These are phyloP conservation scores for Sebastes jordani DNA, from an alignment of 2,797 vertebrate species.

Conservation along the genomic window DNA sequence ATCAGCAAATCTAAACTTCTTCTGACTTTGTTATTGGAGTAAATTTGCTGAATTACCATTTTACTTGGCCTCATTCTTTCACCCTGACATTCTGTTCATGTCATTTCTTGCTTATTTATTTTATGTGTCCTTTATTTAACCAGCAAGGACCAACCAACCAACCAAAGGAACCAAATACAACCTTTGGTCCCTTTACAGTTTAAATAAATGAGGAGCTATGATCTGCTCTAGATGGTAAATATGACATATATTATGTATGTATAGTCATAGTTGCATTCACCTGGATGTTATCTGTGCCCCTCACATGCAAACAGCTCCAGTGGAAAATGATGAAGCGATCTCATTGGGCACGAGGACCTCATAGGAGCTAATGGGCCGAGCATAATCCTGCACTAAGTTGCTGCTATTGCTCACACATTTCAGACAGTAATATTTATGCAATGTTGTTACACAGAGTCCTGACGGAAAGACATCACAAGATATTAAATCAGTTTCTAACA, in stretches of 20 bases:
- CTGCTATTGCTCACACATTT: conserved; percentile 2
- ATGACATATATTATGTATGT: background rate
- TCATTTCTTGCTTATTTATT: background rate
- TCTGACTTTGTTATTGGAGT: background rate
- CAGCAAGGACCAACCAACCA: background rate
- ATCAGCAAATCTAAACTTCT: background rate
- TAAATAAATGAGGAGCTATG: background rate
- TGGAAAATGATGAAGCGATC: background rate
- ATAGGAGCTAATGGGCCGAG: conserved; percentile 31
- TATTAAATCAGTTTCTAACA: conserved; percentile 24
- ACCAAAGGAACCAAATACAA: background rate
- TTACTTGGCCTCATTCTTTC: background rate
- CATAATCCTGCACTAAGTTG: background rate
- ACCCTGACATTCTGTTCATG: background rate
- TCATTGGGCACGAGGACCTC: background rate
- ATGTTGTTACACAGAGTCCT: conserved; percentile 3
- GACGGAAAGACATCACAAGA: conserved; percentile 3
- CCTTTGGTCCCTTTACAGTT: background rate
- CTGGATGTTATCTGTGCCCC: background rate
- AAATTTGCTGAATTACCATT: background rate
- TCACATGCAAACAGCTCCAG: conserved; percentile 17
- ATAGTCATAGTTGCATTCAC: background rate
- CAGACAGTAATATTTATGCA: conserved; percentile 10
- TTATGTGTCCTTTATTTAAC: background rate
- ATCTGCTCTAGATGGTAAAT: background rate